These are phyloP conservation scores for Callithrix jacchus DNA, from an alignment of 2,113 vertebrate genomes.

Conservation along the genomic window DNA sequence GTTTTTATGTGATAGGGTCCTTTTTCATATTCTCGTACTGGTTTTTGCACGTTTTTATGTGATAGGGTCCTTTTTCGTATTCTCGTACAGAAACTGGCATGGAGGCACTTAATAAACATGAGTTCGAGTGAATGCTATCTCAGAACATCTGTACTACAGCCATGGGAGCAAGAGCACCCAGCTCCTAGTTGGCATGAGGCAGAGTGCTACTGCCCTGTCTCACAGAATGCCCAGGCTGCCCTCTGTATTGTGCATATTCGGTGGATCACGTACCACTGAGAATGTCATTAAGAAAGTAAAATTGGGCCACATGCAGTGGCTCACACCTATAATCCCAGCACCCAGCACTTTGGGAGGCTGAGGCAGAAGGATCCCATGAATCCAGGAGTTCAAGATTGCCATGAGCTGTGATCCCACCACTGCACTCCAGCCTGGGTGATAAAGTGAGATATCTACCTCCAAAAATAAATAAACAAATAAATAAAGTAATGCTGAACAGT, in stretches of 20 bases:
- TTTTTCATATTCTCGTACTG: neutral
- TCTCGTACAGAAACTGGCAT: neutral
- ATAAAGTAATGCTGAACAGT: neutral
- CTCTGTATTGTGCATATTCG: neutral
- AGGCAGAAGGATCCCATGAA: too few relatives aligned
- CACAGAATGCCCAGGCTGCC: fast-evolving
- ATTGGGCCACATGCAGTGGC: neutral
- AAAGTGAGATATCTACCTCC: too few relatives aligned
- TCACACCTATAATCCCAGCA: too few relatives aligned
- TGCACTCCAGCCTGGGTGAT: too few relatives aligned
- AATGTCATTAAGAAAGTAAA: neutral
- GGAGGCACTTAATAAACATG: neutral
- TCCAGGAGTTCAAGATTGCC: too few relatives aligned
- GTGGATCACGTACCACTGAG: neutral
- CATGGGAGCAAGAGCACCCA: fast-evolving
- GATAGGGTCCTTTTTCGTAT: neutral
- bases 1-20: neutral
- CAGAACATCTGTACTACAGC: neutral
- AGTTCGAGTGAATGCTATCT: neutral
- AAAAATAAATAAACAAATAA: too few relatives aligned
- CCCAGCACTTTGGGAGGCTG: too few relatives aligned
- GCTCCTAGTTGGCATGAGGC: neutral
- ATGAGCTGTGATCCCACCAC: too few relatives aligned
- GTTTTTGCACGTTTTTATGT: neutral
- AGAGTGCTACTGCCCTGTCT: neutral